Conservation (phyloP, 1,140 invertebrate genomes). For the Thereuonema tuberculata region DNA sequence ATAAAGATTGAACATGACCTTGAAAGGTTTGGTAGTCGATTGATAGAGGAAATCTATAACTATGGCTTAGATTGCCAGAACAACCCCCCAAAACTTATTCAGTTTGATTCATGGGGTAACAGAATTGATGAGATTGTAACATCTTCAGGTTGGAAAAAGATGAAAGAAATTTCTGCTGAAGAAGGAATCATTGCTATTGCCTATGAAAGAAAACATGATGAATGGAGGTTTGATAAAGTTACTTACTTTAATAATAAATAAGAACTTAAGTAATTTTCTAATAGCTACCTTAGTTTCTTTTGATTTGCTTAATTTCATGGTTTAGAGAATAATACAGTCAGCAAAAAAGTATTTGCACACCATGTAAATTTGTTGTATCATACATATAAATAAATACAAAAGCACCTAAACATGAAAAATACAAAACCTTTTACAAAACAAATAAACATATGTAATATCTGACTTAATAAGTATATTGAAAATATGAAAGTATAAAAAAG, state of each 20-base stretch:
- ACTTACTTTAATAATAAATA: neutral
- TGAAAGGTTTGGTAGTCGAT: conserved; percentile 34
- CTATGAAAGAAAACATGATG: conserved; percentile 37
- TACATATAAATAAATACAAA: too few relatives aligned
- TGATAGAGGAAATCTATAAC: conserved; percentile 37
- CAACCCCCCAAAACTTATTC: conserved; percentile 35
- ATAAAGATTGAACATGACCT: conserved; percentile 33
- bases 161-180: conserved; percentile 41
- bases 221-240: conserved; percentile 26
- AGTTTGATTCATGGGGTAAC: conserved; percentile 42
- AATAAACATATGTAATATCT: too few relatives aligned
- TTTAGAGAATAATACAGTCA: too few relatives aligned
- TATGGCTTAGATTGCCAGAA: conserved; percentile 39
- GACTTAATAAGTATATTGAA: too few relatives aligned
- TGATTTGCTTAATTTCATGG: too few relatives aligned
- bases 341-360: too few relatives aligned
- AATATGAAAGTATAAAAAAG: too few relatives aligned
- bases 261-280: too few relatives aligned
- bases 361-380: too few relatives aligned
- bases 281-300: too few relatives aligned
- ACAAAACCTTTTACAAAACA: too few relatives aligned
- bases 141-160: conserved; percentile 39
- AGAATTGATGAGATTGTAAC: conserved; percentile 38
- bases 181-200: conserved; percentile 43
- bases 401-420: too few relatives aligned